Conservation (phyloP, 2,797 vertebrate genomes). For the Ctenopoma kingsleyae region DNA sequence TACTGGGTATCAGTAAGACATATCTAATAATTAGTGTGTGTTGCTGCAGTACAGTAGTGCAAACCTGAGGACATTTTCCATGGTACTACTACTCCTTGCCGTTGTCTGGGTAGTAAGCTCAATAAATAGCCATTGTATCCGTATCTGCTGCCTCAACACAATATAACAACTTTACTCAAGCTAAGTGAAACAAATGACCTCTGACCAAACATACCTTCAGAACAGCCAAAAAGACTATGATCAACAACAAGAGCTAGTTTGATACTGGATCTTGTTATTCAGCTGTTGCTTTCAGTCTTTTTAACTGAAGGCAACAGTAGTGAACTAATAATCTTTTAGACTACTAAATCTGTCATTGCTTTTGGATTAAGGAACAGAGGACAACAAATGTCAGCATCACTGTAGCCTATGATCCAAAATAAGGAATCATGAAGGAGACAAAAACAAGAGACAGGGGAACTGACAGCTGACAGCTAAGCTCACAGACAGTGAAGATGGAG, state of each 20-base stretch:
- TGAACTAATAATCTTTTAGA: not conserved
- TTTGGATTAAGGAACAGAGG: slow-evolving; percentile 13
- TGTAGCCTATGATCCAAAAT: not conserved
- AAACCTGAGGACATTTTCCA: not conserved
- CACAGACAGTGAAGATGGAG: slow-evolving; percentile 27
- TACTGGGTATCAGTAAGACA: not conserved
- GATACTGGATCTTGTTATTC: not conserved
- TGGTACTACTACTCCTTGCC: not conserved
- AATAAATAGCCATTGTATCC: not conserved
- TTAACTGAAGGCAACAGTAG: not conserved
- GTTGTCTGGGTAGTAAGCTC: not conserved
- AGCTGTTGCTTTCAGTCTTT: not conserved
- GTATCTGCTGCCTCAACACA: not conserved
- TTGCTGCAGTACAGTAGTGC: not conserved
- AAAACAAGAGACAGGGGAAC: slow-evolving; percentile 16
- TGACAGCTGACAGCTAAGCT: slow-evolving; percentile 44
- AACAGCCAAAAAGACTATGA: not conserved
- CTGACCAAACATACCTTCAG: slow-evolving; percentile 2
- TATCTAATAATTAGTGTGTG: not conserved
- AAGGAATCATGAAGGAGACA: not conserved
- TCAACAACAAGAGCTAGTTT: not conserved
- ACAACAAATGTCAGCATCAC: not conserved
- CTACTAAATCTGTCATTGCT: not conserved
- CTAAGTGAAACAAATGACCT: not conserved
- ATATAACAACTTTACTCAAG: not conserved